Evolutionary conservation across 2,888 invertebrate genomes (phyloP).

Genomic region (Drosophila cognata): DNA sequence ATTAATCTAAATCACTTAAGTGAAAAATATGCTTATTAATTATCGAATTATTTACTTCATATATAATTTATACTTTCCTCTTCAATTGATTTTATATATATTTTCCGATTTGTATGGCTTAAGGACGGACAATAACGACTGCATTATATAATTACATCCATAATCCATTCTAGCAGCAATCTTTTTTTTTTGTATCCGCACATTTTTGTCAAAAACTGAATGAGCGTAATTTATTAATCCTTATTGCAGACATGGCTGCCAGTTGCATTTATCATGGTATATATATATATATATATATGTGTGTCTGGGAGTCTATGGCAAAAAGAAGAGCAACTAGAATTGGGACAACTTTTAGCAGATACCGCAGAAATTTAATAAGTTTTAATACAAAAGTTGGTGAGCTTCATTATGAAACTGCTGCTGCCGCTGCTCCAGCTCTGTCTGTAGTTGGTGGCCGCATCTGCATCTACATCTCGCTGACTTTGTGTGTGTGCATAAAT

Average conservation of each 20-base stretch:
- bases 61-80: too few species aligned
- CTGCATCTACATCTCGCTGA: slow-evolving; percentile 10
- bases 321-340: slow-evolving; percentile 5
- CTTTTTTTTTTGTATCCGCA: background rate
- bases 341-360: slow-evolving; percentile 38
- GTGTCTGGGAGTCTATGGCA: background rate
- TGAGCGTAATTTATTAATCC: slow-evolving; percentile 17
- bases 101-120: background rate
- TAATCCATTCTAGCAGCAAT: background rate
- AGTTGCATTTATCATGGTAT: slow-evolving; percentile 1
- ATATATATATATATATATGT: background rate
- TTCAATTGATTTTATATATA: background rate
- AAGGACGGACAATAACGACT: background rate
- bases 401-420: slow-evolving; percentile 62
- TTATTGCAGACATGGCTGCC: slow-evolving; percentile 11
- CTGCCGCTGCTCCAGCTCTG: slow-evolving; percentile 14
- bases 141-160: background rate
- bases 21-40: background rate
- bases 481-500: background rate
- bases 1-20: background rate
- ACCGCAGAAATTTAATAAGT: slow-evolving; percentile 72
- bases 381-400: slow-evolving; percentile 70
- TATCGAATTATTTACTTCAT: too few species aligned
- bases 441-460: slow-evolving; percentile 32
- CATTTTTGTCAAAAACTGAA: background rate